Evolutionary conservation across 2,113 vertebrate species (phyloP).

Genomic region (Dendrocopos noguchii): DNA sequence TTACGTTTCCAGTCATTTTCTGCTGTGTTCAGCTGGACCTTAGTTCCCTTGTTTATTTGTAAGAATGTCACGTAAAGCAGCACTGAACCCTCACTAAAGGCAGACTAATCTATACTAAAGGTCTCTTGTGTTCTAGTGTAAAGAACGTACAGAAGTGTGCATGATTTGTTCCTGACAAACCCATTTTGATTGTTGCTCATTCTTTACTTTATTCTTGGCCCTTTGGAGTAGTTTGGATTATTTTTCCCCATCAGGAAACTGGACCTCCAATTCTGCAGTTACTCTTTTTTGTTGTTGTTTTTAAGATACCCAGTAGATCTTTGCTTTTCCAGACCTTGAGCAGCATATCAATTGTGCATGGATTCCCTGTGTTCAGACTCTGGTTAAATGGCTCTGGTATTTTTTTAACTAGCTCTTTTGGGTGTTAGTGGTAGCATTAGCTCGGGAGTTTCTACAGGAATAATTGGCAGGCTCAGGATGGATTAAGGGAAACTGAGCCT

Average conservation of each 20-base stretch:
- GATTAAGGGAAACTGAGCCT: neutral
- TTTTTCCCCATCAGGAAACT: neutral
- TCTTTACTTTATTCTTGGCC: neutral
- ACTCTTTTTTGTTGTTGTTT: neutral
- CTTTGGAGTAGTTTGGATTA: neutral
- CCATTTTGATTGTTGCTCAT: accelerated
- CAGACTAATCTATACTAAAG: neutral
- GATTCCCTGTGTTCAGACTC: neutral
- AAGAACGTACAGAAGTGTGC: neutral
- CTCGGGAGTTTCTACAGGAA: neutral
- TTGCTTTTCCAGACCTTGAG: neutral
- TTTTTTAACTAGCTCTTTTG: neutral
- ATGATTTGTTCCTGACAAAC: neutral
- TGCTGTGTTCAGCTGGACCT: neutral
- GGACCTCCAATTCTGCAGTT: neutral
- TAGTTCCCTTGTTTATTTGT: neutral
- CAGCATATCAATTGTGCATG: accelerated
- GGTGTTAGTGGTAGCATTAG: neutral
- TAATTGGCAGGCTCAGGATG: neutral
- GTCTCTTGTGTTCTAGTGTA: neutral
- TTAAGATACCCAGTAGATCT: neutral
- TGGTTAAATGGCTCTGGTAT: neutral
- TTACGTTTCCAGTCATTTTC: neutral
- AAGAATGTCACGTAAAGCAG: neutral
- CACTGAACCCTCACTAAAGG: neutral